Evolutionary conservation across 2,888 invertebrate genomes (phyloP).

Genomic region (Onchidella celtica): DNA sequence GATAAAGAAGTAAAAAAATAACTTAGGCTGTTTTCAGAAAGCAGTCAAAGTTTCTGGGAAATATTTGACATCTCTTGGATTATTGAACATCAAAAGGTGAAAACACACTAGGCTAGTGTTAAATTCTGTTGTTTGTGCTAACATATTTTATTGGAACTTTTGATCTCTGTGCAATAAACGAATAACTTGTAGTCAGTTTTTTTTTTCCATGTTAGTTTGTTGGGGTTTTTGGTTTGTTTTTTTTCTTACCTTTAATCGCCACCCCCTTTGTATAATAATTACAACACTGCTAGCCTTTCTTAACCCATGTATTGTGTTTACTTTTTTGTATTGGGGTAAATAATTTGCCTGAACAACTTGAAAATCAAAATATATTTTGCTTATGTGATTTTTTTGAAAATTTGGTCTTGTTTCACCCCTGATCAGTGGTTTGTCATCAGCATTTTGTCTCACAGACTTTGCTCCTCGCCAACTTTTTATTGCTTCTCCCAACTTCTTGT

Average conservation of each 20-base stretch:
- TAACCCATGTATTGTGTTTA: too few relatives aligned
- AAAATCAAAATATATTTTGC: background rate
- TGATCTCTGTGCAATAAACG: conserved; percentile 49
- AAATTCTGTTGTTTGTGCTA: conserved; percentile 34
- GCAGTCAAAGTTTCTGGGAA: too few relatives aligned
- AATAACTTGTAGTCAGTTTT: conserved; percentile 40
- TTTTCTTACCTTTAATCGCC: background rate
- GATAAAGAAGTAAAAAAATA: too few relatives aligned
- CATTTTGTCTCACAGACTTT: background rate
- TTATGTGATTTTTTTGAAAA: too few relatives aligned
- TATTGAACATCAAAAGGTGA: too few relatives aligned
- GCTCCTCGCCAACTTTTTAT: background rate
- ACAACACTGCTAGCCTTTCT: background rate
- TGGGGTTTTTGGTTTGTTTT: background rate
- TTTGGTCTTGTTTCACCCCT: background rate
- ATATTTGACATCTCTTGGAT: too few relatives aligned
- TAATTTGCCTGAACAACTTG: background rate
- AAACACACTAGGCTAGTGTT: background rate
- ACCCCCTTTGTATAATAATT: background rate
- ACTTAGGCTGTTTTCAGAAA: too few relatives aligned
- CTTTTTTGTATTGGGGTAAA: background rate
- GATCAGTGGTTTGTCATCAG: background rate
- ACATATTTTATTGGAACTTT: conserved; percentile 38
- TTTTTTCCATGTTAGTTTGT: conserved; percentile 9
- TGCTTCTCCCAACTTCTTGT: background rate